Conservation (phyloP, 92 coral and sea anemone genomes). For the Parazoanthus atlanticus region DNA sequence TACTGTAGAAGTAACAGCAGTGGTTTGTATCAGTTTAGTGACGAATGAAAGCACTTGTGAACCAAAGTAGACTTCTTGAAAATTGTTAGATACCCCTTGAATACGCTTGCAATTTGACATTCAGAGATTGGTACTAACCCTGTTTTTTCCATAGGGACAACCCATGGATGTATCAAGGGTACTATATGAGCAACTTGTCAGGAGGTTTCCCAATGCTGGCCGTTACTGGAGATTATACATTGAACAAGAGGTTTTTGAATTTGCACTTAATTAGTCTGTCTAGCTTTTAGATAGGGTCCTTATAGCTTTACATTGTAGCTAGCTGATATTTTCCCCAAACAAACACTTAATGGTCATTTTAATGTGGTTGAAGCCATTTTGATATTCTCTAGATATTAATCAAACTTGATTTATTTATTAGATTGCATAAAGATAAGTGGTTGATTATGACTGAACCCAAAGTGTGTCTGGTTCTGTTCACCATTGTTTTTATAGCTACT, state of each 20-base stretch:
- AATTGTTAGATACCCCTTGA: too few species aligned
- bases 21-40: too few species aligned
- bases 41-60: too few species aligned
- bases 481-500: not conserved
- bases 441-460: not conserved
- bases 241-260: slow-evolving; percentile 99
- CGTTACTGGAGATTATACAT: slow-evolving; percentile 99
- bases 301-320: not conserved
- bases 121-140: not conserved
- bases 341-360: not conserved
- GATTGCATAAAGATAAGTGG: not conserved
- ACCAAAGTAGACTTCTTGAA: too few species aligned
- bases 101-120: too few species aligned
- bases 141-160: slow-evolving; percentile 57
- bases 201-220: slow-evolving; percentile 92
- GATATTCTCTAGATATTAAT: not conserved
- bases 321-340: not conserved
- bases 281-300: slow-evolving; percentile 18
- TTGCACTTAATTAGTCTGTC: slow-evolving; percentile 56
- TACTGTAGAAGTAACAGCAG: too few species aligned
- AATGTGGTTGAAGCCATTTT: not conserved
- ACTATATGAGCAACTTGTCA: slow-evolving; percentile 92
- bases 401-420: too few species aligned
- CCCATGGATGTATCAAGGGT: slow-evolving; percentile 82
- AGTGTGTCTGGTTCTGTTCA: not conserved